Base-by-base conservation (phyloP, 1,140 invertebrate genomes). In the Oreohelix idahoensis region DNA sequence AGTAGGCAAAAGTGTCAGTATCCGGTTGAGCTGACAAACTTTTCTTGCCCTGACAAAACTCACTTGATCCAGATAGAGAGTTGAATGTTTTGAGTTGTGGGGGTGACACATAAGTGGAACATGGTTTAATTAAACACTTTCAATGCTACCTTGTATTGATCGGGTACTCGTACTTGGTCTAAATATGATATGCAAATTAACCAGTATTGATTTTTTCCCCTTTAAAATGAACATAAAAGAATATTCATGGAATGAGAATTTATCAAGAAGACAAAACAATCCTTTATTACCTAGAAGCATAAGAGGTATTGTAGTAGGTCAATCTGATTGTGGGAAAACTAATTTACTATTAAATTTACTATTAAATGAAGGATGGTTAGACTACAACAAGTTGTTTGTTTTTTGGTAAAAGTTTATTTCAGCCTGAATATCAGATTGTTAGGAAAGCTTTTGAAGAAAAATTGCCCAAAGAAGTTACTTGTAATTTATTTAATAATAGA, bases 281-380 rank as follows among this genome's bases (percentile, higher is more conserved):
- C 71, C 38, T 26, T 39, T 74, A 32, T 74, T 74, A 42, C 71
- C 71, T 1, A 38, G 39, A 38, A 29, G 11, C 11, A 74, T n/a
- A 74, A 74, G 71, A 74, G 71, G 38, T 39, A 42, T 74, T 26
- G 39, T 74, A 26, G 38, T 74, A 26, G 71, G 71, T 26, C 39
- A 74, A 74, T 74, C 71, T 29, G 71, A n/a, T 58, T 58, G 53
- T 58, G 53, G 53, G 10, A 58, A 58, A 58, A 58, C 53, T 23
- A 58, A 58, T 58, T 42, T 74, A 29, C 42, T 39, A 1, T 42
- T 42, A 74, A 39, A 74, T n/a, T 11, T 42, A 39, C 32, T 45
- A 2, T n/a, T 74, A 10, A 74, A 23, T 15, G 53, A 74, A 39
- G 71, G 42, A 26, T 74, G 36, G 42, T 74, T 74, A 26, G 71